Conservation (phyloP, 2,888 invertebrate species). For the Trichogramma evanescens region DNA sequence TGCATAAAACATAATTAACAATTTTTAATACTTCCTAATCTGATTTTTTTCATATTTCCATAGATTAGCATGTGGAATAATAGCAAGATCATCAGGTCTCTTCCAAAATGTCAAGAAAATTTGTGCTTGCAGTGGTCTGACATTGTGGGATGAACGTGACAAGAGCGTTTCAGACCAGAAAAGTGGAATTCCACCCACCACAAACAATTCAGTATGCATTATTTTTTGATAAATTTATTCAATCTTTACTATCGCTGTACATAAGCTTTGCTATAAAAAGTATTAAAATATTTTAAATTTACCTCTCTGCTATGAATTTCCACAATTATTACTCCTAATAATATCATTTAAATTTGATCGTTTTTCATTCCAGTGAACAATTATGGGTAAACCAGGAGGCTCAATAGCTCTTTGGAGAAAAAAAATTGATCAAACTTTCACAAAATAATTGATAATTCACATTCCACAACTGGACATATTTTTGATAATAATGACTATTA, state of each 20-base stretch:
- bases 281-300: conserved; percentile 2
- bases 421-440: no score
- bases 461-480: no score
- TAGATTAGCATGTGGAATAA: conserved; percentile 78
- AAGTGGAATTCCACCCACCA: conserved; percentile 13
- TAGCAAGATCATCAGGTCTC: conserved; percentile 80
- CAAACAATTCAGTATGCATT: conserved; percentile 17
- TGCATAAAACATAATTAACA: not conserved
- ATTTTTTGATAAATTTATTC: conserved; percentile 9
- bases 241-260: conserved; percentile 4
- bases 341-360: conserved; percentile 3
- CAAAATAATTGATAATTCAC: no score
- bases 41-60: conserved; percentile 4
- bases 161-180: conserved; percentile 49
- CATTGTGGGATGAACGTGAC: conserved; percentile 80
- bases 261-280: not conserved
- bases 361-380: conserved; percentile 17
- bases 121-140: conserved; percentile 84
- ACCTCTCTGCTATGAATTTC: not conserved
- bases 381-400: not conserved
- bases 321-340: not conserved
- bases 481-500: no score
- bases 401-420: not conserved
- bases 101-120: conserved; percentile 81
- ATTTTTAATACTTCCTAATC: not conserved